A percentile compares a stretch with the other conserved stretches of the same genome.
These are phyloP conservation scores for Drosophila lowei DNA, from an alignment of 1,140 invertebrate species.

Conservation along the genomic window DNA sequence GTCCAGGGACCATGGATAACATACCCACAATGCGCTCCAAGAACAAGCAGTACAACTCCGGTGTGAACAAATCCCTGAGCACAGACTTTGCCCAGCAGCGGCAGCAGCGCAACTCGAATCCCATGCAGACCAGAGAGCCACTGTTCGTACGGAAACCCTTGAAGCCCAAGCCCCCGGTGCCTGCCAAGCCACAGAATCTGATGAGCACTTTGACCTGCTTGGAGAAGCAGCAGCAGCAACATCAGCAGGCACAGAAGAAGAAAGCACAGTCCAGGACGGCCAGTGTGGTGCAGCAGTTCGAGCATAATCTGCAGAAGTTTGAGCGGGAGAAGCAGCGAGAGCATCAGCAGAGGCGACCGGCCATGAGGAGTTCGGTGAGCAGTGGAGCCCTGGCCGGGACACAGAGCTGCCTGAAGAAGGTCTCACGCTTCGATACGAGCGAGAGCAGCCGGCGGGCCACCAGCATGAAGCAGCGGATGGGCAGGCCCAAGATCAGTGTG, in stretches of 20 bases:
- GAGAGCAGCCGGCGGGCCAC: constrained; percentile 76
- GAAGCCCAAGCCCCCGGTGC: constrained; percentile 72
- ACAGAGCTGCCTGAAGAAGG: constrained; percentile 76
- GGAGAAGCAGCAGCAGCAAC: constrained; percentile 43
- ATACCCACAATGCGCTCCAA: constrained; percentile 77
- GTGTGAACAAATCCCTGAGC: constrained; percentile 79
- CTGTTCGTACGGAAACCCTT: constrained; percentile 67
- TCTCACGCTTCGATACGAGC: constrained; percentile 75
- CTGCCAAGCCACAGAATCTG: constrained; percentile 74
- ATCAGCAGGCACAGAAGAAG: constrained; percentile 23
- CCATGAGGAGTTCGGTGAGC: constrained; percentile 71
- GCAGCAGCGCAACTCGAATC: constrained; percentile 74
- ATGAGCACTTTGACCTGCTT: constrained; percentile 65
- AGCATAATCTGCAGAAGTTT: constrained; percentile 85
- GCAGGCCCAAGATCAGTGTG: constrained; percentile 82
- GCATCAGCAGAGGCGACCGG: constrained; percentile 54
- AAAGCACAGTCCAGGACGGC: constrained; percentile 65
- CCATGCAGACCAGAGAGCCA: constrained; percentile 50
- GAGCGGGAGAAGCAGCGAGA: constrained; percentile 73
- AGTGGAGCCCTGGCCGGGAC: constrained; percentile 72
- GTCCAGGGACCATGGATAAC: constrained; percentile 50
- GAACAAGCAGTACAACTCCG: constrained; percentile 79
- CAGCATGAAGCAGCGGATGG: constrained; percentile 66
- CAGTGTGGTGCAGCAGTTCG: constrained; percentile 82
- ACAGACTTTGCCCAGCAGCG: constrained; percentile 81